Evolutionary conservation across 2,888 invertebrate species (phyloP).

Genomic region (Cephus pygmeus): DNA sequence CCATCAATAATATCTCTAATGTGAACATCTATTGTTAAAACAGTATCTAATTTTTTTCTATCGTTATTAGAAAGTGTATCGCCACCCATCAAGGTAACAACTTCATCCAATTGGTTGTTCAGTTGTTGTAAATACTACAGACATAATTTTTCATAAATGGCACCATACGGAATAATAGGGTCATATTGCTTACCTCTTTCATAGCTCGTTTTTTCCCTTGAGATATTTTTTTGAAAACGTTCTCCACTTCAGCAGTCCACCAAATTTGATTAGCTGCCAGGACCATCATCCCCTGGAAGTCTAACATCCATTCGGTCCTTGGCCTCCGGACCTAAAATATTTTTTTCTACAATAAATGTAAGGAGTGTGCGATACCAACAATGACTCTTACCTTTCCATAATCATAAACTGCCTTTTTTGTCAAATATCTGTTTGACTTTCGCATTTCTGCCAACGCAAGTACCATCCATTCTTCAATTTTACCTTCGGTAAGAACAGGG

Average conservation of each 20-base stretch:
- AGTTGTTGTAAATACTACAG: slow-evolving; percentile 76
- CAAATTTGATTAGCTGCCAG: slow-evolving; percentile 89
- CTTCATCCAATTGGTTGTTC: slow-evolving; percentile 84
- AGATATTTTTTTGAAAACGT: slow-evolving; percentile 80
- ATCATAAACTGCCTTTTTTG: slow-evolving; percentile 88
- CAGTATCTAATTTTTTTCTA: slow-evolving; percentile 86
- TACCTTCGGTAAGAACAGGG: slow-evolving; percentile 79
- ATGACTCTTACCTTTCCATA: slow-evolving; percentile 76
- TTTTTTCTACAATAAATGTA: not conserved
- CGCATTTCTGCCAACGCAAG: slow-evolving; percentile 87
- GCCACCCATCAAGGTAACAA: slow-evolving; percentile 71
- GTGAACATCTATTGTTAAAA: slow-evolving; percentile 92
- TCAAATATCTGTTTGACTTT: slow-evolving; percentile 82
- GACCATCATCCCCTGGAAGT: slow-evolving; percentile 89
- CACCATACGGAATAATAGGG: not conserved
- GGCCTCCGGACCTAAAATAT: slow-evolving; percentile 45
- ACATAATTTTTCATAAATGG: not conserved
- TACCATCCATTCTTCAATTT: slow-evolving; percentile 95
- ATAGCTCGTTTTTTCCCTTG: slow-evolving; percentile 86
- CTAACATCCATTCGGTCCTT: slow-evolving; percentile 89
- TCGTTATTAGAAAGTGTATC: slow-evolving; percentile 78
- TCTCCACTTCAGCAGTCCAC: slow-evolving; percentile 97
- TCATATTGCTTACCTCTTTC: slow-evolving; percentile 73
- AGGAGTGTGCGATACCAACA: not conserved
- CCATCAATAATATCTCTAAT: slow-evolving; percentile 89